These are phyloP conservation scores for Yponomeuta sedellus DNA, from an alignment of 2,888 invertebrate genomes.

Conservation along the genomic window DNA sequence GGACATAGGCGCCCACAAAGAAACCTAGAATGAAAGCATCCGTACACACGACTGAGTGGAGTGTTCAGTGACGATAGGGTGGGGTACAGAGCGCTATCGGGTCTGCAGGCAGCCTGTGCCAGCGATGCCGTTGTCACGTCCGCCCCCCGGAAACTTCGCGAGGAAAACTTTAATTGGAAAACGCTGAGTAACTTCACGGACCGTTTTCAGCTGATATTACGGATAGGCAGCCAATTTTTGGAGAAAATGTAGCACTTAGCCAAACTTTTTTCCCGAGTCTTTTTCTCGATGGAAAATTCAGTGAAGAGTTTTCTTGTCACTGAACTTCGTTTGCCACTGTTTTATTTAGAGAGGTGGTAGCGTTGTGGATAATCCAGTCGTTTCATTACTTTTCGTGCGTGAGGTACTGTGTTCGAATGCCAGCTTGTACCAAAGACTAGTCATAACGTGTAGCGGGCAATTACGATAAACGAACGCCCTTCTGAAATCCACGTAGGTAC, in stretches of 20 bases:
- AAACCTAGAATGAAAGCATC: not conserved
- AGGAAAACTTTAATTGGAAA: slow-evolving; percentile 63
- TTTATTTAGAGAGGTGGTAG: not conserved
- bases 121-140: slow-evolving; percentile 31
- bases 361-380: too few relatives aligned
- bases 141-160: slow-evolving; percentile 37
- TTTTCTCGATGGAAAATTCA: not conserved
- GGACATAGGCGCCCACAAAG: not conserved
- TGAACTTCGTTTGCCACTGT: not conserved
- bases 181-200: slow-evolving; percentile 27
- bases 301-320: not conserved
- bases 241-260: not conserved
- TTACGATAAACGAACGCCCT: too few relatives aligned
- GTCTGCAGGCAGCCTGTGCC: slow-evolving; percentile 16
- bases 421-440: too few relatives aligned
- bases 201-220: slow-evolving; percentile 12
- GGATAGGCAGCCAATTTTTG: slow-evolving; percentile 5
- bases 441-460: too few relatives aligned
- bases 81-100: slow-evolving; percentile 10
- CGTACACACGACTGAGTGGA: not conserved
- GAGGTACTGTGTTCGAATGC: too few relatives aligned
- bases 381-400: too few relatives aligned
- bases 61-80: not conserved
- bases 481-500: too few relatives aligned
- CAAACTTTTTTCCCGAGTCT: not conserved